Evolutionary conservation across 2,113 vertebrate species (phyloP).

Genomic region (Myotis brandtii): DNA sequence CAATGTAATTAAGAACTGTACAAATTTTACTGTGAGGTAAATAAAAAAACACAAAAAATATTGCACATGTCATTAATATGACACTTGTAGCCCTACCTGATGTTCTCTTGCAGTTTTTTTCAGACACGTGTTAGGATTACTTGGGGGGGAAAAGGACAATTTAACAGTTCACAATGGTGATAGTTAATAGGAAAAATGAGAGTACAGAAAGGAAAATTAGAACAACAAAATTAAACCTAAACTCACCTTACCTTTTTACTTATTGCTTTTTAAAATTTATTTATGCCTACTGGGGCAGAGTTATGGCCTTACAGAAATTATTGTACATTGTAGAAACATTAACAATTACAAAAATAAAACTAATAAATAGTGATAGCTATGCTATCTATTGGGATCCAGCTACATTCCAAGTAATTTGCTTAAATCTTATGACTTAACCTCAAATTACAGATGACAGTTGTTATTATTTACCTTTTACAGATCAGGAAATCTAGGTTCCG

Average conservation of each 20-base stretch:
- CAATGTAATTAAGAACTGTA: background rate
- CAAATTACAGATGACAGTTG: background rate
- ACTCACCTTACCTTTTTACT: background rate
- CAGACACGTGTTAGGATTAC: background rate
- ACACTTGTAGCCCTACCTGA: background rate
- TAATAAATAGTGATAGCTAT: background rate
- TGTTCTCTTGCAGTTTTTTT: background rate
- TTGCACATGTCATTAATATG: background rate
- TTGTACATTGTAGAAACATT: background rate
- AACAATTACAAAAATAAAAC: background rate
- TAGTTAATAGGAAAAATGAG: conserved; percentile 7
- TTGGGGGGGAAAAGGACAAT: background rate
- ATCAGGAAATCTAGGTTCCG: background rate
- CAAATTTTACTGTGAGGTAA: background rate
- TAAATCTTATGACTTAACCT: background rate
- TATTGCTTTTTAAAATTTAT: background rate
- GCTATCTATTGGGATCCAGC: background rate
- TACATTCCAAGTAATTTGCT: background rate
- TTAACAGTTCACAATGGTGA: background rate
- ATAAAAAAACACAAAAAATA: background rate
- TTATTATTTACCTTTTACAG: background rate
- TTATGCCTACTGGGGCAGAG: background rate
- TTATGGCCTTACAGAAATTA: background rate
- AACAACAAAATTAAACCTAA: background rate
- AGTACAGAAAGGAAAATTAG: background rate